phyloP scores from a whole-genome alignment of 2,113 vertebrate genomes.

The Danionella cerebrum region DNA sequence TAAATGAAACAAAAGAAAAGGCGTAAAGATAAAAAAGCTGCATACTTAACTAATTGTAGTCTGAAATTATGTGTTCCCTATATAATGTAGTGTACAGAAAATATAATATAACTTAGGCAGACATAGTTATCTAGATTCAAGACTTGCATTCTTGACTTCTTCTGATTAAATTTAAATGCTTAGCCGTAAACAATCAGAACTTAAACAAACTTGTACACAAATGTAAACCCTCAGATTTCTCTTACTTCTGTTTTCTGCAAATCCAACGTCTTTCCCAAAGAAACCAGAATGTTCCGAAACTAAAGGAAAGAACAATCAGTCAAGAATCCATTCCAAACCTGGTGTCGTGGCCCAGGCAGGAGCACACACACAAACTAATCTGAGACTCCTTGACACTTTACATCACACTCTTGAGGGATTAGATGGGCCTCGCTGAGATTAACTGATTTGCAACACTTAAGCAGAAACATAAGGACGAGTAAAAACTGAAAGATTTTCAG shows the following conservation, averaged over 20 bases:
- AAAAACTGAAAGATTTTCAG: neutral
- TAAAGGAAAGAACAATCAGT: neutral
- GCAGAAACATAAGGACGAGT: conserved; percentile 6
- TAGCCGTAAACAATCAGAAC: conserved; percentile 1
- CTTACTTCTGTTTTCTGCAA: conserved; percentile 26
- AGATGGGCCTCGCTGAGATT: conserved; percentile 16
- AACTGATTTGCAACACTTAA: conserved; percentile 26
- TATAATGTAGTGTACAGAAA: too few relatives aligned
- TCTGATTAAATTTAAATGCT: conserved; percentile 22
- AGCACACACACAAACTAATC: conserved; percentile 12
- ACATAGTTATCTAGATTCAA: too few relatives aligned
- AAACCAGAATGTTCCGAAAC: neutral
- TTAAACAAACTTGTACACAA: conserved; percentile 33
- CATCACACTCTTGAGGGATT: conserved; percentile 27
- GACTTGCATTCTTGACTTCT: conserved; percentile 28
- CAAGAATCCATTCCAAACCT: neutral
- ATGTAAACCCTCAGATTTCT: neutral
- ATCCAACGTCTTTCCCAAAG: neutral
- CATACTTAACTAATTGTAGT: too few relatives aligned
- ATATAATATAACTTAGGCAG: too few relatives aligned
- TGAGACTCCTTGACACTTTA: conserved; percentile 21
- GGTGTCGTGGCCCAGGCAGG: neutral
- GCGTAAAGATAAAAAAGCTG: too few relatives aligned
- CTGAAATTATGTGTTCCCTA: too few relatives aligned
- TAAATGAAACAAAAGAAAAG: too few relatives aligned